Evolutionary conservation across 2,113 vertebrate genomes (phyloP), one percentile per base, ranked within the genome.

Genomic region (Oenanthe melanoleuca): DNA sequence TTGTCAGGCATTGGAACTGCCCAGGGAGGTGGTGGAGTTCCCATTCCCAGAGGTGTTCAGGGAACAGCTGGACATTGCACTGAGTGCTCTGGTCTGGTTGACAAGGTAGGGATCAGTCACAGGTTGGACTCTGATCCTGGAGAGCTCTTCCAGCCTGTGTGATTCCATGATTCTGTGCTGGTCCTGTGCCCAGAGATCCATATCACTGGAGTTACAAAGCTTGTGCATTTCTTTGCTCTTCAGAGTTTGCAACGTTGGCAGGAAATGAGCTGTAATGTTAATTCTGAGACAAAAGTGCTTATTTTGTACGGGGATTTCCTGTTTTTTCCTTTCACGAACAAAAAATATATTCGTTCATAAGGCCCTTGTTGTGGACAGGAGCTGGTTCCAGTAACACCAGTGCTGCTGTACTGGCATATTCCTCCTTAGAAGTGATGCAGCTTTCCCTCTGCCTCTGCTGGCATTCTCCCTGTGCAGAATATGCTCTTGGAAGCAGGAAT

Each of bases 241-340:
- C 77, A 80, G 63, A 75, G 83, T 38, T 72, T 61, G 71, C 63
- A 42, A 37, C 1, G 0, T 19, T 31, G 70, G 29, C 91, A 95
- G 96, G 96, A 96, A 96, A 78, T 66, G 84, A 92, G 89, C 22
- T 70, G 49, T 86, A 80, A 86, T 86, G 91, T 84, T 42, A 91
- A 71, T 49, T 84, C 64, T 14, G 72, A 95, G 77, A 92, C 93
- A 88, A 80, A 94, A 91, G 80, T 70, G 33, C 26, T 83, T 77
- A 90, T 93, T 88, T 67, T 57, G 17, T 45, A 5, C 16, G 52
- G 91, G 87, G 91, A 86, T 86, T 96, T 96, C 95, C 93, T 93
- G 91, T 53, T 88, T 88, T 88, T 55, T 23, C 29, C 49, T 55
- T 90, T 53, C 12, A 52, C 14, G 70, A 93, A 86, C 85, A 85